Base-by-base conservation (phyloP, 2,113 vertebrate genomes). In the Acanthisitta chloris region DNA sequence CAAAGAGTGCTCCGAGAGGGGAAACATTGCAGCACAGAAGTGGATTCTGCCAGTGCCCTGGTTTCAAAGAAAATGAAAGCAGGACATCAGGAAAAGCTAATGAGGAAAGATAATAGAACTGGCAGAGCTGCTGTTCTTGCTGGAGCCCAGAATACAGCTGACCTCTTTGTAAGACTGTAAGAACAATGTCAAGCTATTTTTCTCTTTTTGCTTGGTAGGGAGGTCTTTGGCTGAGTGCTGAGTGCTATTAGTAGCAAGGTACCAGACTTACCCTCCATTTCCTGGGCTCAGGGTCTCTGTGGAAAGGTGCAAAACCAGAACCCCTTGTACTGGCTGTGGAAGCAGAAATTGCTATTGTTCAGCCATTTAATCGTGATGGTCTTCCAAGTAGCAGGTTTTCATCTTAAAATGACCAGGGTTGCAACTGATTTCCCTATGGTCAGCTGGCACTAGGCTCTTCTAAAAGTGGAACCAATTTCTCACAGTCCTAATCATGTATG, bases 61-160 rank as follows among this genome's bases (percentile, higher is more conserved):
- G 40, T 96, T 96, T 94, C 6, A 26, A 88, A 81, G 26, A 40
- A 87, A 92, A 94, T 0, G 40, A 95, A 94, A 95, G 77, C 77
- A 89, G 89, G 92, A 10, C 93, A 94, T 20, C 4, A 13, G 76
- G 57, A 71, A 92, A 57, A 84, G 73, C 45, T 91, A 95, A 95
- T 91, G 65, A 97, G 57, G 71, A 64, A 74, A 94, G 85, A 86
- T 69, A 92, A 87, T 21, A 62, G 79, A 91, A 45, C 34, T 92
- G 76, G 80, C 55, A 84, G 55, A 71, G 66, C 67, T 73, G 48
- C 36, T 66, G 42, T 64, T 88, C 52, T 84, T 69, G 49, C 61
- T 58, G 52, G 72, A 92, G 83, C 77, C 69, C 20, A 6, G 72
- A 76, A 49, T 6, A 49, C 67, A 52, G 74, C 81, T 66, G 62